Evolutionary conservation across 2,888 invertebrate species (phyloP).

Genomic region (Ypsolopha sequella): DNA sequence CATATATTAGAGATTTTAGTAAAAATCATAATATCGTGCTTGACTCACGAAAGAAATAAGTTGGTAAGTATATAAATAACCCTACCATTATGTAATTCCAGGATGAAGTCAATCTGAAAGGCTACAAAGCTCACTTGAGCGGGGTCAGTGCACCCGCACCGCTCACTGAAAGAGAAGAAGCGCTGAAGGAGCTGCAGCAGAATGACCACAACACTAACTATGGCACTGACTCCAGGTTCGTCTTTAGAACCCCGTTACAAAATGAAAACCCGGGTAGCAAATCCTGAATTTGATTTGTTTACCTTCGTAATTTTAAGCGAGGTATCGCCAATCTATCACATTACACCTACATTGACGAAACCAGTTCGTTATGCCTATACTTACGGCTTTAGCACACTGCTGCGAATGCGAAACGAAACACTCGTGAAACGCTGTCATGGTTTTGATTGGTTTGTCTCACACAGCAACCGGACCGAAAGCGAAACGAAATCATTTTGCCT

Average conservation of each 20-base stretch:
- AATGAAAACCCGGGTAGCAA: no score
- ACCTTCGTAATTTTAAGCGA: neutral
- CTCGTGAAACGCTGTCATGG: no score
- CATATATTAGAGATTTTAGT: no score
- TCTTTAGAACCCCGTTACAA: no score
- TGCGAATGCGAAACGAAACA: no score
- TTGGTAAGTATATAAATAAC: neutral
- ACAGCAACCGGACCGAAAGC: no score
- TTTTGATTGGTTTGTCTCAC: no score
- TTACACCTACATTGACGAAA: no score
- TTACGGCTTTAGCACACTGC: no score
- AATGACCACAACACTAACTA: constrained; percentile 81
- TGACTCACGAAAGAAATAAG: neutral
- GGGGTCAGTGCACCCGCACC: constrained; percentile 89
- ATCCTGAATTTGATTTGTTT: neutral
- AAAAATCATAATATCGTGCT: neutral
- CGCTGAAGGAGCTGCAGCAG: constrained; percentile 81
- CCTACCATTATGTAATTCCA: constrained; percentile 31
- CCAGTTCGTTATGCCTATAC: no score
- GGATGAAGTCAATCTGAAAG: constrained; percentile 85
- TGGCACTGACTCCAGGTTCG: constrained; percentile 77
- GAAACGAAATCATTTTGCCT: no score
- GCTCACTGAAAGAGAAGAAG: constrained; percentile 89
- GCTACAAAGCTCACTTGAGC: constrained; percentile 84
- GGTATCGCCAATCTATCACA: neutral